These are phyloP conservation scores for Tipula vernalis DNA, from an alignment of 2,888 invertebrate species.

Conservation along the genomic window DNA sequence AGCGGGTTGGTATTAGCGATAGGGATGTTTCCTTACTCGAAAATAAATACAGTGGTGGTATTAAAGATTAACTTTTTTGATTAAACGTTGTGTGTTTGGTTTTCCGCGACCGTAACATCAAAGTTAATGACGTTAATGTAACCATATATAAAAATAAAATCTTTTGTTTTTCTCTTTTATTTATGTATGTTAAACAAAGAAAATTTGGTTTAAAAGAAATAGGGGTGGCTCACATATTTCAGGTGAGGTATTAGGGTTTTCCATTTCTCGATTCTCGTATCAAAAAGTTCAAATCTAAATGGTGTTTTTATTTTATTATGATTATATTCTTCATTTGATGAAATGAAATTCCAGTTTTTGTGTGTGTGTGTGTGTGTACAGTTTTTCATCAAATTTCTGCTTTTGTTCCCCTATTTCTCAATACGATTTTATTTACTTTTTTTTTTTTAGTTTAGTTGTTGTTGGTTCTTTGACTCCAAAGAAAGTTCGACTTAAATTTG, in stretches of 20 bases:
- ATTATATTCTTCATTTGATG: constrained; percentile 4
- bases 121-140: not conserved
- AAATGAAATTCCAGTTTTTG: not conserved
- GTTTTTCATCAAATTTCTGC: not conserved
- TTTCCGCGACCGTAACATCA: not conserved
- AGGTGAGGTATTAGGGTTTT: constrained; percentile 4
- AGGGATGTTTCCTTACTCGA: not conserved
- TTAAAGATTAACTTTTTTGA: not conserved
- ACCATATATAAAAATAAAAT: not conserved
- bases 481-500: not conserved
- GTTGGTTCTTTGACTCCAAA: not conserved
- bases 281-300: not conserved
- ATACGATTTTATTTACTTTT: not conserved
- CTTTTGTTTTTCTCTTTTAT: not conserved
- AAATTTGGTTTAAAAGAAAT: not conserved
- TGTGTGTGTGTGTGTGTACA: not conserved
- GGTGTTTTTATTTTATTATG: constrained; percentile 4
- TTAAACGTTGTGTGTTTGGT: not conserved
- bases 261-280: not conserved
- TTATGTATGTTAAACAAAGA: not conserved
- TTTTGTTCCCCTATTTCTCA: not conserved
- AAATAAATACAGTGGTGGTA: not conserved
- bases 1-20: not conserved
- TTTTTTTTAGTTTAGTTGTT: not conserved
- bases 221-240: not conserved